phyloP scores from a whole-genome alignment of 2,113 vertebrate genomes.

The Varanus salvator region DNA sequence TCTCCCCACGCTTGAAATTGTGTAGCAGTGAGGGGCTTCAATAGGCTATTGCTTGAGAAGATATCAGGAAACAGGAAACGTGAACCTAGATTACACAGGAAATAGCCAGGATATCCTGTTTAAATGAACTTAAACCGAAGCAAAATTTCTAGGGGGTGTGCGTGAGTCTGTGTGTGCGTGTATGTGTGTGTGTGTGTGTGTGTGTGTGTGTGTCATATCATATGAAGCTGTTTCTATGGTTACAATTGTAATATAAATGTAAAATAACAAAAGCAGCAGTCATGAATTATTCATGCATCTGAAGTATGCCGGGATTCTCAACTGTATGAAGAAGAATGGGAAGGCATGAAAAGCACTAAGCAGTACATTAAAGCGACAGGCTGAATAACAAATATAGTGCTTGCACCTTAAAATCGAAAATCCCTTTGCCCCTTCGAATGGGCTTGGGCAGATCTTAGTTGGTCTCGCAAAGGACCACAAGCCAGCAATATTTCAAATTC shows the following conservation, averaged over 20 bases:
- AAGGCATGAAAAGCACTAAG: neutral
- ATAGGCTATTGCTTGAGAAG: neutral
- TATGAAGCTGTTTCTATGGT: constrained; percentile 11
- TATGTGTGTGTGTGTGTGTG: neutral
- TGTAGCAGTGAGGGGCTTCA: no score
- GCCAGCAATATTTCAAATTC: neutral
- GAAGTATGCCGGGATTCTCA: neutral
- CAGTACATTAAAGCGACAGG: neutral
- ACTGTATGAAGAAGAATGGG: constrained; percentile 2
- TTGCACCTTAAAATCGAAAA: neutral
- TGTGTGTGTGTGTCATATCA: neutral
- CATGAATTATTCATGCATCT: constrained; percentile 11
- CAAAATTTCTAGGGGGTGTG: neutral
- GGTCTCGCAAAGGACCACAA: neutral
- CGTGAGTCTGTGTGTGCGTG: neutral
- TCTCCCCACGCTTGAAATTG: no score
- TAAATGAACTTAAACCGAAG: neutral
- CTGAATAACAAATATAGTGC: neutral
- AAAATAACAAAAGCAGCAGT: constrained; percentile 18
- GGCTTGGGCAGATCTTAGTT: neutral
- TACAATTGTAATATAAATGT: constrained; percentile 26
- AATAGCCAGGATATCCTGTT: neutral
- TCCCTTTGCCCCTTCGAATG: neutral
- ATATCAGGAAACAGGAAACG: neutral
- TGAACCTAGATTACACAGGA: neutral